These are phyloP conservation scores for Saimiri boliviensis DNA, from an alignment of 2,113 vertebrate genomes.

Conservation along the genomic window DNA sequence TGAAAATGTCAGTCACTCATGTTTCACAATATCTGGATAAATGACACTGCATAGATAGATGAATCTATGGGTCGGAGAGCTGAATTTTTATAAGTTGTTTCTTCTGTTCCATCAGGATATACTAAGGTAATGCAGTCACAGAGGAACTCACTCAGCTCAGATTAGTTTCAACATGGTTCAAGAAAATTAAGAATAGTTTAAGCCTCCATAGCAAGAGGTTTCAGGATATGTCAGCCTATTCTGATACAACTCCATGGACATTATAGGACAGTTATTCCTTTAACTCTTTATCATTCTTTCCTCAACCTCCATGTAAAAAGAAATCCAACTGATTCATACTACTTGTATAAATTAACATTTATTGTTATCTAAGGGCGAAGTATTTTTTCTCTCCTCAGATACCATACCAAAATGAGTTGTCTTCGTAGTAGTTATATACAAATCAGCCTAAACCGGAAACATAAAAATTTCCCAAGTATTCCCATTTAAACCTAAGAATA, in stretches of 20 bases:
- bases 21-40: conserved; percentile 40
- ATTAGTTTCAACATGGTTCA: background rate
- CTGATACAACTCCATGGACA: background rate
- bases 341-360: background rate
- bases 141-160: background rate
- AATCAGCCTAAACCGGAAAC: background rate
- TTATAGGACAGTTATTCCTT: background rate
- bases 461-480: background rate
- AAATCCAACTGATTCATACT: background rate
- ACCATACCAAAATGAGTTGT: background rate
- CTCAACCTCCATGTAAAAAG: background rate
- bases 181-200: background rate
- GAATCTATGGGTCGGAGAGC: background rate
- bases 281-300: background rate
- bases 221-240: background rate
- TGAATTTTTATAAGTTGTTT: background rate
- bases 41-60: background rate
- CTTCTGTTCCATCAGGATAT: background rate
- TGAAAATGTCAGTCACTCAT: conserved; percentile 57
- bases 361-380: background rate
- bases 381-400: background rate
- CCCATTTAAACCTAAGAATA: background rate
- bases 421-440: background rate
- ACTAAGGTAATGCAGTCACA: background rate
- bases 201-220: background rate